Conservation (phyloP, 1,140 invertebrate genomes). For the Zaprionus tsacasi region DNA sequence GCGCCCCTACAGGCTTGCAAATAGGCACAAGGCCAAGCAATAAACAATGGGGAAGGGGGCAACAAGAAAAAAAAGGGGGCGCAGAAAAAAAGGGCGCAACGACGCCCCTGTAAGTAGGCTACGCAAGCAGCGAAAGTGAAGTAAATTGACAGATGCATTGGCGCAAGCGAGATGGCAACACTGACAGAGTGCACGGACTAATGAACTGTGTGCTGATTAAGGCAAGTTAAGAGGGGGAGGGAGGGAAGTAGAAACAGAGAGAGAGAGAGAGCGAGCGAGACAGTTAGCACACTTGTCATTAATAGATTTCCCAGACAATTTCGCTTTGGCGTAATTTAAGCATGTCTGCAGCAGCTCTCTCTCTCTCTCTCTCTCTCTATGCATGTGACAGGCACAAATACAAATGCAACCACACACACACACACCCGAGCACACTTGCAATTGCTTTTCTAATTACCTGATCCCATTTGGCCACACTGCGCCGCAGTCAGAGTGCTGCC, state of each 20-base stretch:
- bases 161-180: conserved; percentile 8
- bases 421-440: not conserved
- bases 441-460: conserved; percentile 28
- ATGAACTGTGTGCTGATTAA: conserved; percentile 5
- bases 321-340: not conserved
- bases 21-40: conserved; percentile 46
- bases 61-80: conserved; percentile 8
- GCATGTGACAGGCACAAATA: not conserved
- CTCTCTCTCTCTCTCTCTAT: too few species aligned
- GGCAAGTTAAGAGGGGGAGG: conserved; percentile 3
- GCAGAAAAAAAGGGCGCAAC: conserved; percentile 20
- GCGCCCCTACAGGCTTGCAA: conserved; percentile 17
- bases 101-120: conserved; percentile 34
- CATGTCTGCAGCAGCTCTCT: not conserved
- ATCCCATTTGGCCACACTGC: not conserved
- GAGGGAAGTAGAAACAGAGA: not conserved
- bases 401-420: not conserved
- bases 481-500: not conserved
- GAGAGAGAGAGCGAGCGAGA: not conserved
- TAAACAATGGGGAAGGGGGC: conserved; percentile 17
- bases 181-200: conserved; percentile 4
- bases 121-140: conserved; percentile 38
- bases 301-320: conserved; percentile 3
- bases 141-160: conserved; percentile 26
- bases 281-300: not conserved